phyloP scores from a whole-genome alignment of 2,888 invertebrate species.

The Sarcophaga variegata region DNA sequence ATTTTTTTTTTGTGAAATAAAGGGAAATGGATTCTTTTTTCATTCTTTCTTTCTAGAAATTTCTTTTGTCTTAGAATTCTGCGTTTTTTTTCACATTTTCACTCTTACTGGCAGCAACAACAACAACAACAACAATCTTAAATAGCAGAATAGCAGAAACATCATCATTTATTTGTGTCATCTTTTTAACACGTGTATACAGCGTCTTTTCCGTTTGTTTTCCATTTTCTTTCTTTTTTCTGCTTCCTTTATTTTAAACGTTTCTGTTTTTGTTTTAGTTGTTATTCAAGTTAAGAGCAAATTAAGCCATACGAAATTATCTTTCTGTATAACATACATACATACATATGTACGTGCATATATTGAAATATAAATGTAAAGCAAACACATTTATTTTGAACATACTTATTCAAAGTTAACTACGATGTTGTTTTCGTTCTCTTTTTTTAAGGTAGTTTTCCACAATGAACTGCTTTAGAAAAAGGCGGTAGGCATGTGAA shows the following conservation, averaged over 20 bases:
- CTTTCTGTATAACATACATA: not conserved
- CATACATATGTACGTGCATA: not conserved
- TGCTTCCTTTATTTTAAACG: too few relatives aligned
- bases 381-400: not conserved
- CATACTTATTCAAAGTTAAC: not conserved
- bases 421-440: not conserved
- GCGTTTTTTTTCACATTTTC: slow-evolving; percentile 1
- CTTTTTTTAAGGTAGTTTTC: not conserved
- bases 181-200: slow-evolving; percentile 24
- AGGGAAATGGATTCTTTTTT: not conserved
- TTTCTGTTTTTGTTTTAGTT: not conserved
- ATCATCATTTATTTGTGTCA: slow-evolving; percentile 16
- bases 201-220: not conserved
- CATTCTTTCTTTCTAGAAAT: not conserved
- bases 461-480: not conserved
- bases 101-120: not conserved
- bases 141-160: not conserved
- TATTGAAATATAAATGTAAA: not conserved
- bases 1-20: not conserved
- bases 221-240: not conserved
- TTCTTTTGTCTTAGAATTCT: not conserved
- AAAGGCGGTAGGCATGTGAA: slow-evolving; percentile 11
- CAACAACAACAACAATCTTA: too few relatives aligned
- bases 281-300: slow-evolving; percentile 16
- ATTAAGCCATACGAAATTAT: slow-evolving; percentile 14